Evolutionary conservation across 2,113 vertebrate genomes (phyloP).

Genomic region (Bujurquina vittata): DNA sequence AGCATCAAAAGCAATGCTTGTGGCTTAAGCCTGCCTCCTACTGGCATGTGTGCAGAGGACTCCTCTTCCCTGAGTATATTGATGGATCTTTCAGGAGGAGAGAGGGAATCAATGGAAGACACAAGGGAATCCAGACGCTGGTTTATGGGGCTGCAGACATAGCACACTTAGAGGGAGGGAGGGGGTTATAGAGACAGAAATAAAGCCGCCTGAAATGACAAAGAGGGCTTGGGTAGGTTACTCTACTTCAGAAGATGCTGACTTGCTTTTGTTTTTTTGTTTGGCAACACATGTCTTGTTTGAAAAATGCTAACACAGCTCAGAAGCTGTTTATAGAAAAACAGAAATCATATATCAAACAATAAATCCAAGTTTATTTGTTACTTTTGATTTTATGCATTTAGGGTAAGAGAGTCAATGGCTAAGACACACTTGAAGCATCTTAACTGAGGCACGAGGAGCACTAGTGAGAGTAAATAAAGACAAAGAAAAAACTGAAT

Average conservation of each 20-base stretch:
- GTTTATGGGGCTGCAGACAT: constrained; percentile 66
- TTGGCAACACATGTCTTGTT: not conserved
- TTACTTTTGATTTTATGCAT: not conserved
- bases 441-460: not conserved
- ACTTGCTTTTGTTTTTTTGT: not conserved
- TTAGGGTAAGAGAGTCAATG: not conserved
- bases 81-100: constrained; percentile 71
- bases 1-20: not conserved
- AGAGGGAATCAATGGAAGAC: constrained; percentile 66
- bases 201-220: constrained; percentile 41
- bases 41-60: constrained; percentile 47
- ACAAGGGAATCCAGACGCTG: constrained; percentile 65
- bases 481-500: not conserved
- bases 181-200: constrained; percentile 34
- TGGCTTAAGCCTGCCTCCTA: constrained; percentile 76
- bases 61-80: constrained; percentile 9
- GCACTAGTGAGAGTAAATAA: not conserved
- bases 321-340: not conserved
- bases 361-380: not conserved
- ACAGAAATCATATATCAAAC: not conserved
- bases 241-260: not conserved
- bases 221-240: constrained; percentile 33
- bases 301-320: not conserved
- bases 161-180: constrained; percentile 50
- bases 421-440: not conserved